These are phyloP conservation scores for Allacma fusca DNA, from an alignment of 2,888 invertebrate genomes.

Conservation along the genomic window DNA sequence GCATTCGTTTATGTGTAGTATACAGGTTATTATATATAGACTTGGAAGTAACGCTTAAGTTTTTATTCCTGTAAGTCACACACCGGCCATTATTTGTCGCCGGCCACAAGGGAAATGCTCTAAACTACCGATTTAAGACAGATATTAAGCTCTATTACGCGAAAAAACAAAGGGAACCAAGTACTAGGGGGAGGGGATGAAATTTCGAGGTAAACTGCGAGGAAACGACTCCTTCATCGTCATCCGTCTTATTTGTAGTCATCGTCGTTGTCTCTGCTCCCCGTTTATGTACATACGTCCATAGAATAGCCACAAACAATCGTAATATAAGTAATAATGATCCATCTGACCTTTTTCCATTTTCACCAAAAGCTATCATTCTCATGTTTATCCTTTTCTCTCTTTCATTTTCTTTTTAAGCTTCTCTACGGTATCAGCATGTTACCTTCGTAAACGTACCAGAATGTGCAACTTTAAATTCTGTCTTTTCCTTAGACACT, in stretches of 20 bases:
- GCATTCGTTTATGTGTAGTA: slow-evolving; percentile 17
- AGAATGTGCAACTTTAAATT: not conserved
- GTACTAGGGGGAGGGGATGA: not conserved
- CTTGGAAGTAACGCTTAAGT: slow-evolving; percentile 15
- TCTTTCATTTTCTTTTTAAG: not conserved
- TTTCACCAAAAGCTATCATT: slow-evolving; percentile 35
- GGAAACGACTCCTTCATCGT: slow-evolving; percentile 24
- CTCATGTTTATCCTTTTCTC: not conserved
- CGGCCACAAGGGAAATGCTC: slow-evolving; percentile 49
- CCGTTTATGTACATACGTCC: not conserved
- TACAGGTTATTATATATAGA: too few relatives aligned
- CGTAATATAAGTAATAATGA: slow-evolving; percentile 39
- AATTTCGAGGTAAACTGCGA: slow-evolving; percentile 4
- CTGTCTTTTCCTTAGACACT: not conserved
- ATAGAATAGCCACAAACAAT: slow-evolving; percentile 37
- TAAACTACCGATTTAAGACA: slow-evolving; percentile 52
- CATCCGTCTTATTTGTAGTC: slow-evolving; percentile 32
- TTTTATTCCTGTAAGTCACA: slow-evolving; percentile 52
- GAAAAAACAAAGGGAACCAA: slow-evolving; percentile 37
- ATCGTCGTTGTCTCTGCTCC: slow-evolving; percentile 9
- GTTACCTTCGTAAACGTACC: not conserved
- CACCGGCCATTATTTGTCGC: slow-evolving; percentile 53
- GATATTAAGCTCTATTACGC: slow-evolving; percentile 45
- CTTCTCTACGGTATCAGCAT: not conserved
- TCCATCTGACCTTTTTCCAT: slow-evolving; percentile 28